A percentile compares a stretch with the other conserved stretches of the same genome.
Conservation (phyloP, 2,797 vertebrate genomes). For the Esox lucius region DNA sequence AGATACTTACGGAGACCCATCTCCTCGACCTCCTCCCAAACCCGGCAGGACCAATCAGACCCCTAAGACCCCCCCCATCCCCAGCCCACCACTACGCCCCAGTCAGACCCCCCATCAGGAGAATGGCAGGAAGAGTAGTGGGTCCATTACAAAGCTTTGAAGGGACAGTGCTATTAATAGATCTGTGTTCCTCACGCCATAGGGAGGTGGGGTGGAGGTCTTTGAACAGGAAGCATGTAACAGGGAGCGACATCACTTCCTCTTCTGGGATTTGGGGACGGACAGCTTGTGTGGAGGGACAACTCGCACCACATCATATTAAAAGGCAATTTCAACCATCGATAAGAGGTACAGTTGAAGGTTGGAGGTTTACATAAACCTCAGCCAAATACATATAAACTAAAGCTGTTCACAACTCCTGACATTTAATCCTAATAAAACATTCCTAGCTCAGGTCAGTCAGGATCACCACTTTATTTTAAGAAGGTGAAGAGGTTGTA, state of each 20-base stretch:
- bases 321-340: neutral
- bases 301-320: too few relatives aligned
- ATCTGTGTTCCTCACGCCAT: neutral
- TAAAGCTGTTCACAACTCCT: too few relatives aligned
- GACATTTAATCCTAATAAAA: too few relatives aligned
- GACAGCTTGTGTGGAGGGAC: neutral
- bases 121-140: neutral
- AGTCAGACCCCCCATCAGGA: neutral
- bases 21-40: neutral
- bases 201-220: neutral
- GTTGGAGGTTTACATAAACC: too few relatives aligned
- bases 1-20: neutral
- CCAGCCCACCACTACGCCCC: neutral
- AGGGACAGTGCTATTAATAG: neutral
- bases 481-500: too few relatives aligned
- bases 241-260: conserved; percentile 11
- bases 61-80: neutral
- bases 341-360: neutral
- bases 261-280: conserved; percentile 5
- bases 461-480: too few relatives aligned
- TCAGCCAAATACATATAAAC: too few relatives aligned
- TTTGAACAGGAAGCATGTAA: neutral
- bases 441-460: too few relatives aligned
- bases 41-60: neutral
- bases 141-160: neutral